Evolutionary conservation across 2,797 vertebrate genomes (phyloP), one percentile per base, ranked within the genome.

Genomic region (Coccyzus lansbergi): DNA sequence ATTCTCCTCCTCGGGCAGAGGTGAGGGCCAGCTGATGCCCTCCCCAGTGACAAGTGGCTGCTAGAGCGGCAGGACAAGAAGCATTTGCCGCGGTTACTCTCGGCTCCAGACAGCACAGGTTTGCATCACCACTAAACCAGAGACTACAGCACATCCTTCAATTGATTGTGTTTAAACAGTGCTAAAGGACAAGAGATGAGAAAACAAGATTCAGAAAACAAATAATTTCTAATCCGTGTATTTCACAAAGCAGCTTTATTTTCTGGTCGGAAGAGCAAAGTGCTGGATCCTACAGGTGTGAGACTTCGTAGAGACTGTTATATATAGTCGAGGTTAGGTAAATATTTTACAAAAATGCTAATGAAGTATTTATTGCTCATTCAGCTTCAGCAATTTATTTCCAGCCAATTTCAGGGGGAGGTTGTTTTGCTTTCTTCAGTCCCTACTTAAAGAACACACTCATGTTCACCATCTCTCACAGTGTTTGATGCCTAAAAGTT

Each of bases 1-100:
- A 21, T 36, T 25, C 1, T 3, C 10, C 1, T 20, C 64, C 55
- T 16, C 1, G 20, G 34, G 36, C 46, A 38, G 58, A 18, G 15
- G 21, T 11, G 63, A 24, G 48, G 46, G 79, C 59, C 38, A 34
- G 49, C 48, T 34, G 11, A 34, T 1, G 26, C 16, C 38, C 18
- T 49, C 24, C 56, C 38, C 16, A 5, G n/a, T 12, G 75, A 22
- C 62, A 68, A 16, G 16, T 2, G 33, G 21, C 2, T 25, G 56
- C 65, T 13, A 11, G 25, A 77, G 20, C 0, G 29, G 36, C 7
- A 1, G 12, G 49, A n/a, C 1, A 4, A 28, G 80, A 25, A 48
- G 14, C 15, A n/a, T 19, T 24, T 2, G 15, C 55, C 38, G 12
- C 25, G 68, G 67, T 21, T 68, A 26, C 51, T 49, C 34, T n/a